Evolutionary conservation across 2,888 invertebrate species (phyloP).

Genomic region (Lepidocyrtinus sp.): DNA sequence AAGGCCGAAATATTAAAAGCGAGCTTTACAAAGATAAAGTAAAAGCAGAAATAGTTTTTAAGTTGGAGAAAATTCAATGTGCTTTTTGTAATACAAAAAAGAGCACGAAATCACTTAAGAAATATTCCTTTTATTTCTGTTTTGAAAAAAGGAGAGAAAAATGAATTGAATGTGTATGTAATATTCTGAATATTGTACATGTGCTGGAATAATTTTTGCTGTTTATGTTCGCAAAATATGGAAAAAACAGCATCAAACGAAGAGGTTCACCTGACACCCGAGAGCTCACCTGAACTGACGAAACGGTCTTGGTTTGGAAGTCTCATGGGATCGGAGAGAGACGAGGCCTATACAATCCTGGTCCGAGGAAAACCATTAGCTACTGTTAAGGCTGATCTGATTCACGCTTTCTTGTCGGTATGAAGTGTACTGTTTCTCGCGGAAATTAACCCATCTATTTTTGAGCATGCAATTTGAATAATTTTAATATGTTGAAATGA

Average conservation of each 20-base stretch:
- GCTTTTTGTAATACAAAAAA: no score
- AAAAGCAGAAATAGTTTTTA: no score
- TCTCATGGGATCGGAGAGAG: constrained; percentile 96
- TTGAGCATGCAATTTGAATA: not conserved
- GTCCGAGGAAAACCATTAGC: constrained; percentile 97
- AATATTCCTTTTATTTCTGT: no score
- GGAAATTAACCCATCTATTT: not conserved
- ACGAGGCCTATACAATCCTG: constrained; percentile 96
- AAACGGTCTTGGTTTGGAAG: constrained; percentile 99
- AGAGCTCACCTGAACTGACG: constrained; percentile 95
- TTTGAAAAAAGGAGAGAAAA: no score
- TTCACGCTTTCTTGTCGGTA: constrained; percentile 98
- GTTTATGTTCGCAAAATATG: no score
- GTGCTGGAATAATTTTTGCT: not conserved
- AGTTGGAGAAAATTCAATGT: no score
- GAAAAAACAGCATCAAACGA: constrained; percentile 84
- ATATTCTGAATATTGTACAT: no score
- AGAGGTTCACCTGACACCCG: constrained; percentile 94
- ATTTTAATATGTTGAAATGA: not conserved
- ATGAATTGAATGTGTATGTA: no score
- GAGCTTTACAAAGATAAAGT: not conserved
- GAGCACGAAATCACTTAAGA: no score
- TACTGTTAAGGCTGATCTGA: constrained; percentile 97
- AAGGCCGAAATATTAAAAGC: constrained; percentile 5
- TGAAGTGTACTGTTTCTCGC: no score